These are phyloP conservation scores for Brachyrhaphis roseni DNA, from an alignment of 2,797 vertebrate species.

Conservation along the genomic window DNA sequence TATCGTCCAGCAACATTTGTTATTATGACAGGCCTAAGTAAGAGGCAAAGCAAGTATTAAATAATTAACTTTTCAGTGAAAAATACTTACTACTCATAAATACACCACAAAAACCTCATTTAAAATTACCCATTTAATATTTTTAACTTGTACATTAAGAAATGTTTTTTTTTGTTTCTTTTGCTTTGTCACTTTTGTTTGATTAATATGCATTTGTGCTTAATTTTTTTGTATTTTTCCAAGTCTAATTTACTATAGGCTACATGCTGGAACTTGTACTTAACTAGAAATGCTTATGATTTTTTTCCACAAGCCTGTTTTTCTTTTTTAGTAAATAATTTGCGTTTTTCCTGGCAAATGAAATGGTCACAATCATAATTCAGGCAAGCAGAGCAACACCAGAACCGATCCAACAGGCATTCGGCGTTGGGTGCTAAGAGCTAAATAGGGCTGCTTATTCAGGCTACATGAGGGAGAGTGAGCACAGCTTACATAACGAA, in stretches of 20 bases:
- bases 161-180: no score
- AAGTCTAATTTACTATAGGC: no score
- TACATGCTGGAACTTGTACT: background rate
- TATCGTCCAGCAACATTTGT: no score
- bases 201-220: background rate
- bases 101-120: background rate
- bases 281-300: background rate
- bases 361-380: background rate
- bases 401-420: constrained; percentile 31
- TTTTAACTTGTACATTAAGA: background rate
- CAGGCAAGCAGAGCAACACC: constrained; percentile 18
- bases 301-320: background rate
- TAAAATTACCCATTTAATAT: background rate
- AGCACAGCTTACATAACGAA: constrained; percentile 42
- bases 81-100: background rate
- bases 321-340: background rate
- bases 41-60: background rate
- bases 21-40: no score
- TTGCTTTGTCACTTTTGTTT: background rate
- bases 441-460: constrained; percentile 66
- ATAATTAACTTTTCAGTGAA: background rate
- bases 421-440: constrained; percentile 7
- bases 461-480: constrained; percentile 42
- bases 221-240: no score
- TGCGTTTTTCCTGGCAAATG: background rate